Evolutionary conservation across 2,888 invertebrate genomes (phyloP).

Genomic region (Hoplodrina blanda): DNA sequence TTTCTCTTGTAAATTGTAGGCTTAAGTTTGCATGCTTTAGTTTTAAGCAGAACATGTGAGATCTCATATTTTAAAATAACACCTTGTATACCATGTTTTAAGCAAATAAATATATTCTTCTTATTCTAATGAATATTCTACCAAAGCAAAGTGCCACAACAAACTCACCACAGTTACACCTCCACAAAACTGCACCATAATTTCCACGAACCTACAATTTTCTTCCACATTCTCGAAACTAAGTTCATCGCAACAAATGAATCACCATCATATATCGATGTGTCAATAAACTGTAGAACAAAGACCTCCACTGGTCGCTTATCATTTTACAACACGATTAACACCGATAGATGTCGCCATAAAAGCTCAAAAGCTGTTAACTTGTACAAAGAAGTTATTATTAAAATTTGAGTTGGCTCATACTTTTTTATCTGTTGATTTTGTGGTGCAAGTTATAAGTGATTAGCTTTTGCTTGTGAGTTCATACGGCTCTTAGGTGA

Average conservation of each 20-base stretch:
- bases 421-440: conserved; percentile 75
- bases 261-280: conserved; percentile 62
- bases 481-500: not conserved
- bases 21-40: no score
- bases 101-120: no score
- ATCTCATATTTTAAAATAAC: no score
- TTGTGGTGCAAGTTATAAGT: conserved; percentile 31
- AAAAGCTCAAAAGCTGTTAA: conserved; percentile 73
- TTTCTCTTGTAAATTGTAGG: no score
- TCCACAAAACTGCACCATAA: not conserved
- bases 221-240: conserved; percentile 33
- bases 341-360: conserved; percentile 71
- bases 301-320: conserved; percentile 68
- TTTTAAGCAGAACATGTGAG: no score
- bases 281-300: conserved; percentile 80
- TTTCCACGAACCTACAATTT: conserved; percentile 27
- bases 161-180: not conserved
- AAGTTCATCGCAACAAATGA: conserved; percentile 59
- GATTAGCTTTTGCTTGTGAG: not conserved
- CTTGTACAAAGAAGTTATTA: conserved; percentile 83
- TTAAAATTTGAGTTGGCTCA: conserved; percentile 79
- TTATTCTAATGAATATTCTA: no score
- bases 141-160: not conserved
- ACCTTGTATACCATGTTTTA: no score
- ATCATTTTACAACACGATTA: conserved; percentile 76